Evolutionary conservation across 2,113 vertebrate genomes (phyloP).

Genomic region (Ctenodactylus gundi): DNA sequence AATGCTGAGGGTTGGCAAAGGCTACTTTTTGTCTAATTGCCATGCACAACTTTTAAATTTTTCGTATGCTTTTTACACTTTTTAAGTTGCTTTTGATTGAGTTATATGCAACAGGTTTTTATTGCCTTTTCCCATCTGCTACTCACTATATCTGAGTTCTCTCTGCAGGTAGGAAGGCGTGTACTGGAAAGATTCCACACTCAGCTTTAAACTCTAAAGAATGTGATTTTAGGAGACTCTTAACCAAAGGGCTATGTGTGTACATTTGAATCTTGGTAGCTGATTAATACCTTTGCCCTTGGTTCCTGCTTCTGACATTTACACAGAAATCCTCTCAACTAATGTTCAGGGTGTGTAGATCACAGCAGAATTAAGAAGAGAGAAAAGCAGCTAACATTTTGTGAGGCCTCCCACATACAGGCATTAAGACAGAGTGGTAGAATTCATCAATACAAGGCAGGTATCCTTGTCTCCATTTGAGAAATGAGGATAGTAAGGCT

Average conservation of each 20-base stretch:
- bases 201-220: not conserved
- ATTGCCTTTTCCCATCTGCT: not conserved
- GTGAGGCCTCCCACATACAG: not conserved
- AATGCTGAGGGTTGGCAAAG: not conserved
- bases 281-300: not conserved
- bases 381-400: not conserved
- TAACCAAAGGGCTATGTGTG: slow-evolving; percentile 22
- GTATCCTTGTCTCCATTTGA: not conserved
- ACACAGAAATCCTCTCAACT: not conserved
- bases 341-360: not conserved
- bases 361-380: not conserved
- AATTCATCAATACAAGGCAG: not conserved
- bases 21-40: slow-evolving; percentile 11
- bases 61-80: slow-evolving; percentile 32
- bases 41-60: not conserved
- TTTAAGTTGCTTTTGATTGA: slow-evolving; percentile 44
- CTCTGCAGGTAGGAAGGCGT: not conserved
- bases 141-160: slow-evolving; percentile 16
- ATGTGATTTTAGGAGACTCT: not conserved
- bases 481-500: not conserved
- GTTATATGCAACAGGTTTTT: not conserved
- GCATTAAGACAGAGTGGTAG: not conserved
- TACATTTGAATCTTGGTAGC: not conserved
- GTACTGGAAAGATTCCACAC: not conserved
- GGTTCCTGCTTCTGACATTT: not conserved